A percentile compares a stretch with the other conserved stretches of the same genome.
phyloP scores from a whole-genome alignment of 2,113 vertebrate genomes.

The Datnioides undecimradiatus region DNA sequence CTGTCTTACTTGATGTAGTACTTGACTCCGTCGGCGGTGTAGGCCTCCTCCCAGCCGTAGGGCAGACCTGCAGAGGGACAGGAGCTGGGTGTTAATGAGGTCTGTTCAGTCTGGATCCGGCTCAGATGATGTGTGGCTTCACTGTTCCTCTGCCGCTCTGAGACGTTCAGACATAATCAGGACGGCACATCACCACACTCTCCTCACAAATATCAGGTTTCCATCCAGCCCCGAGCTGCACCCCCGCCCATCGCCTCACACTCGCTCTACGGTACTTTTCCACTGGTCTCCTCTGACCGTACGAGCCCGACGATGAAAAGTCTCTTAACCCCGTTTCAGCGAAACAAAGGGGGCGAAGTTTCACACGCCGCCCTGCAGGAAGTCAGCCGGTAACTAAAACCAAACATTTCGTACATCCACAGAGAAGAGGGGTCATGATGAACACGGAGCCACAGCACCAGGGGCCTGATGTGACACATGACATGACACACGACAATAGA shows the following conservation, averaged over 20 bases:
- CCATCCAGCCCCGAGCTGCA: too few species aligned
- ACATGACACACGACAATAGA: not conserved
- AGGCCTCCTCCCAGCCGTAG: conserved; percentile 93
- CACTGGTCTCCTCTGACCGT: conserved; percentile 18
- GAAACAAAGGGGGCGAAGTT: conserved; percentile 11
- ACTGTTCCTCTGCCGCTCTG: not conserved
- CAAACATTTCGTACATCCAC: not conserved
- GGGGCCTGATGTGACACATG: not conserved
- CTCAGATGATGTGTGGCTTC: not conserved
- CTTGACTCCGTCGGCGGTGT: conserved; percentile 91
- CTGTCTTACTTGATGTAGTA: conserved; percentile 96
- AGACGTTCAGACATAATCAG: not conserved
- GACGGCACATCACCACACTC: not conserved
- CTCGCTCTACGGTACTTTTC: conserved; percentile 6
- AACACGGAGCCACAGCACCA: not conserved
- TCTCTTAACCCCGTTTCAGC: not conserved
- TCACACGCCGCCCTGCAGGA: not conserved
- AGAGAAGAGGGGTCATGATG: not conserved
- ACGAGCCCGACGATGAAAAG: not conserved
- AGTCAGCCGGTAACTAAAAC: not conserved
- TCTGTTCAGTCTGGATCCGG: not conserved
- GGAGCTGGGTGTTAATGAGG: too few species aligned
- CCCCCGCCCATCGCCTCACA: too few species aligned
- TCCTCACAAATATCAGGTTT: not conserved
- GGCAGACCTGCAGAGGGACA: conserved; percentile 88